phyloP scores from a whole-genome alignment of 2,113 vertebrate species.

The Ifrita kowaldi region DNA sequence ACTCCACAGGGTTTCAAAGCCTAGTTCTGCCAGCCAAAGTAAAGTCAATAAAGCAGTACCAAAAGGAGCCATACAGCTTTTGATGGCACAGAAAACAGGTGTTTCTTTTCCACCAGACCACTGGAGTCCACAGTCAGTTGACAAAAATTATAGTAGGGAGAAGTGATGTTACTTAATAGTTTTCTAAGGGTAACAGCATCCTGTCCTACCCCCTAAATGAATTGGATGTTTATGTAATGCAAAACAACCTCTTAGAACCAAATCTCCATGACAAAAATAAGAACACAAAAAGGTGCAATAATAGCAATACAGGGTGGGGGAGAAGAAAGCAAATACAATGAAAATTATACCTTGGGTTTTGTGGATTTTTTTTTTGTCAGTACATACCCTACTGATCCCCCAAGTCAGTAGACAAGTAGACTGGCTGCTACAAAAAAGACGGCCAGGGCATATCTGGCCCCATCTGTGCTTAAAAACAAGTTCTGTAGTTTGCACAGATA shows the following conservation, averaged over 20 bases:
- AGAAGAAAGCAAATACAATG: background rate
- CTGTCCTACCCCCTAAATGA: background rate
- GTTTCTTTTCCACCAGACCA: background rate
- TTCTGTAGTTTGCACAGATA: background rate
- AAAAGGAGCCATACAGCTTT: background rate
- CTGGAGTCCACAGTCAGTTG: background rate
- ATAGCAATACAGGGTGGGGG: background rate
- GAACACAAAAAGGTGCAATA: background rate
- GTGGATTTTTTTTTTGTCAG: background rate
- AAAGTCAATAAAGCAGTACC: background rate
- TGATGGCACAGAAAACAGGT: constrained; percentile 4
- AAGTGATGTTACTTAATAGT: background rate
- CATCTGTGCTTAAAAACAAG: background rate
- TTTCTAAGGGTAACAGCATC: background rate
- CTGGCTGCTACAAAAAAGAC: constrained; percentile 26
- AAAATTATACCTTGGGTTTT: background rate
- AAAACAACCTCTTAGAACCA: constrained; percentile 3
- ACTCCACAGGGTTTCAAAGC: background rate
- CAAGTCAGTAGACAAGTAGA: background rate
- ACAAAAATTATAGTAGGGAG: background rate
- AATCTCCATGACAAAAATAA: background rate
- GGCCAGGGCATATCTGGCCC: background rate
- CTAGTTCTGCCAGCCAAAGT: background rate
- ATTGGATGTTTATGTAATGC: background rate
- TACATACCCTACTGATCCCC: background rate